Evolutionary conservation across 2,797 vertebrate genomes (phyloP).

Genomic region (Menidia menidia): DNA sequence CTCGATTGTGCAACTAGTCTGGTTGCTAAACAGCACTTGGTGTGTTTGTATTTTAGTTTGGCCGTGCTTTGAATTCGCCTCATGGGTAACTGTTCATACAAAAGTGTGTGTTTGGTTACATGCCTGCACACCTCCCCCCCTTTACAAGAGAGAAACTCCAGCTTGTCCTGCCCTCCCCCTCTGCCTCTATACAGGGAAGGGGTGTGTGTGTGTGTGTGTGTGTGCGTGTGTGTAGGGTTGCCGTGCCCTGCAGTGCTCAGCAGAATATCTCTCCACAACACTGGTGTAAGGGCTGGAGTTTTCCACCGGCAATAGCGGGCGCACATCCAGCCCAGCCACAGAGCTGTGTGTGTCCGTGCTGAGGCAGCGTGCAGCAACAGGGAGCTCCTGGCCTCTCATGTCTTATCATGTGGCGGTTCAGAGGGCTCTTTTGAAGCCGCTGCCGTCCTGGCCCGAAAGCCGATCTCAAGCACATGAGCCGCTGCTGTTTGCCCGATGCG

Average conservation of each 20-base stretch:
- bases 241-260: conserved; percentile 74
- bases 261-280: conserved; percentile 69
- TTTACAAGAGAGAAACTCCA: conserved; percentile 58
- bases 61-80: conserved; percentile 59
- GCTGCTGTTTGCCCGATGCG: conserved; percentile 35
- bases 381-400: conserved; percentile 19
- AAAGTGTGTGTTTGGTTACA: conserved; percentile 67
- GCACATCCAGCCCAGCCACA: conserved; percentile 32
- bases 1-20: conserved; percentile 61
- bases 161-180: conserved; percentile 45
- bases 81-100: conserved; percentile 52
- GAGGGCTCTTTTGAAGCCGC: conserved; percentile 24
- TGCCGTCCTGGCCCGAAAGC: conserved; percentile 9
- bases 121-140: conserved; percentile 64
- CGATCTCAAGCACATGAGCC: conserved; percentile 30
- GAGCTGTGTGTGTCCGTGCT: conserved; percentile 19
- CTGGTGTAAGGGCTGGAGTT: conserved; percentile 68
- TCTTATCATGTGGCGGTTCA: conserved; percentile 45
- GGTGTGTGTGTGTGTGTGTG: too few species aligned
- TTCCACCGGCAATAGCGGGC: conserved; percentile 70
- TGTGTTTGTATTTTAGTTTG: conserved; percentile 48
- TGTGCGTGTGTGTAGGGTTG: conserved; percentile 44
- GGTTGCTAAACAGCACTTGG: conserved; percentile 61
- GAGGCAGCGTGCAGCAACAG: conserved; percentile 22
- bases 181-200: conserved; percentile 29